Base-by-base conservation (phyloP, 2,113 vertebrate species). In the Lamprotornis superbus region DNA sequence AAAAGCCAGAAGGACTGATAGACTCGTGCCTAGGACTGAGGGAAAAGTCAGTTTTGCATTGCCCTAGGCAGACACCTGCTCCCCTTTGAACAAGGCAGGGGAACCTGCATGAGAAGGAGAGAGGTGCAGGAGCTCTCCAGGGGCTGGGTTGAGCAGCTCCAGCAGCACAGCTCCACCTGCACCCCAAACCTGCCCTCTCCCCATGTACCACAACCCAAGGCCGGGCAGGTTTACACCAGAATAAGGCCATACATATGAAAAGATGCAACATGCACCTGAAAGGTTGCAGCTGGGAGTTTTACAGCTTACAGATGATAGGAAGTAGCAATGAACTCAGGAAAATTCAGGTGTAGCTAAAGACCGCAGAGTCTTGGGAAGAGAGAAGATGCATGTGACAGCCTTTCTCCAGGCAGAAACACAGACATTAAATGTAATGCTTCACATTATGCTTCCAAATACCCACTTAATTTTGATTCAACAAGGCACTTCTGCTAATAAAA, bases 401-500 rank as follows among this genome's bases (percentile, higher is more conserved):
- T 10, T 83, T 94, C 50, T 87, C 37, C 65, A 77, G 50, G 71
- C 89, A 71, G 74, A 37, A 96, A 20, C 46, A 92, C 83, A 94
- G 65, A 57, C 83, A 85, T 94, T 93, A 97, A 85, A 89, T 63
- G 76, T 79, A 95, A 94, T 87, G 90, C 59, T 92, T 82, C 92
- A 65, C 90, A 91, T 96, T 94, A 95, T 63, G 83, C 90, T 92
- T 94, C 90, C 90, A 94, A 97, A 96, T 91, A 95, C 23, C 57
- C 77, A 94, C 77, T 95, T 94, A 84, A 95, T 93, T 95, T 90
- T 81, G 67, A 95, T 97, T 97, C 92, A 97, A 96, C 90, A 89
- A 97, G 95, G 71, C 83, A 88, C 80, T 90, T 77, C 35, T 47
- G 73, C 82, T 95, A 95, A 95, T 93, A 96, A 95, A 96, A 97